Conservation (phyloP, 2,113 vertebrate genomes). For the Boulengeromyrus knoepffleri region DNA sequence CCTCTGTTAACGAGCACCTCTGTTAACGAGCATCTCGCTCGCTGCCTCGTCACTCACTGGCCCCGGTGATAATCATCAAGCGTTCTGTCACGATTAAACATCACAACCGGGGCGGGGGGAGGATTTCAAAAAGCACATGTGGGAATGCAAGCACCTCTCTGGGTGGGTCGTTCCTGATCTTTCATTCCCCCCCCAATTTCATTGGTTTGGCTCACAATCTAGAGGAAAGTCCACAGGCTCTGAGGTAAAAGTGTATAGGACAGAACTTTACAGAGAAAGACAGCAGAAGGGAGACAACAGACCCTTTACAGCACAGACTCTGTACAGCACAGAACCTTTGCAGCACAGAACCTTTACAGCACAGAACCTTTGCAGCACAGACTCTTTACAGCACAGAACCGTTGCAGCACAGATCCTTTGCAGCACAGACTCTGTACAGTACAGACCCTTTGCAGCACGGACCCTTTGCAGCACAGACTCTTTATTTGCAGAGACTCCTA, state of each 20-base stretch:
- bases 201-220: background rate
- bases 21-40: slow-evolving; percentile 1
- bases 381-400: background rate
- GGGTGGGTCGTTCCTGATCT: background rate
- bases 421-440: background rate
- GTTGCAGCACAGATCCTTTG: background rate
- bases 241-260: background rate
- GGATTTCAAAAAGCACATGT: background rate
- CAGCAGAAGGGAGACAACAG: background rate
- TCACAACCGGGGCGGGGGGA: background rate
- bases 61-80: background rate
- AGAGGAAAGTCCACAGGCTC: background rate
- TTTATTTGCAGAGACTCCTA: background rate
- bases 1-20: background rate
- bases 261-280: background rate
- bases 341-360: background rate
- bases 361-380: background rate
- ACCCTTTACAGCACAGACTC: background rate
- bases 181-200: background rate
- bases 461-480: background rate
- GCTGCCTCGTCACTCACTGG: background rate
- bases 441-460: background rate
- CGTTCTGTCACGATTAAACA: background rate
- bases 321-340: background rate
- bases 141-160: background rate